Base-by-base conservation (phyloP, 2,888 invertebrate species). In the Polydrusus cervinus region DNA sequence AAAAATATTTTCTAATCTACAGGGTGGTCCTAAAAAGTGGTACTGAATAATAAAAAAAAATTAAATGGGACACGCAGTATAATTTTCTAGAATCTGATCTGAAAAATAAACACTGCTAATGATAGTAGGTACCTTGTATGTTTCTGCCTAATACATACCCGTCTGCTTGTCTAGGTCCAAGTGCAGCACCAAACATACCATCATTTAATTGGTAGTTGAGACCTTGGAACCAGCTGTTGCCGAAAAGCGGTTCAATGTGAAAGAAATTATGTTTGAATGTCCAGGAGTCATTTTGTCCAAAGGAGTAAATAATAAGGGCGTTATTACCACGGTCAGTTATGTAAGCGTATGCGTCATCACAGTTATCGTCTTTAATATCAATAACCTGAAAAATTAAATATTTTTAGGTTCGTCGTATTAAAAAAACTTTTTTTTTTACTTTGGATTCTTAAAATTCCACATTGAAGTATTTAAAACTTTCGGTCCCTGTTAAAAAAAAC, bases 221-320 rank as follows among this genome's bases (percentile, higher is more conserved):
- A 11, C 51, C 51, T 51, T 51, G 51, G 51, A 51, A 51, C 51
- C 51, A 51, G 20, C 9, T 11, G 51, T 51, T 51, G 10, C 20
- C 18, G 9, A 25, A 2, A 11, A 51, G 51, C 1, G 51, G 51
- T 11, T 51, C 51, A 1, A 51, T 3, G 11, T 20, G 8, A 10
- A 51, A 18, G 20, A 18, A 51, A 18, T 51, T 18, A 20, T 51
- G 51, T 9, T 16, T 51, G 20, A 51, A 51, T 20, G 11, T 13
- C 51, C 51, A 51, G 1, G 51, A 18, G 51, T 51, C 51, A 9
- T 51, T 51, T 18, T 18, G 20, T 20, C 10, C 18, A 20, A 18
- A 51, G 10, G 51, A 51, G 9, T 51, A 51, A 18, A 13, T 11
- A 20, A 51, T 51, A 3, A 51, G 10, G 18, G 18, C 11, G 20